Evolutionary conservation across 2,797 vertebrate genomes (phyloP), one percentile per base, ranked within the genome.

Genomic region (Darevskia mixta): DNA sequence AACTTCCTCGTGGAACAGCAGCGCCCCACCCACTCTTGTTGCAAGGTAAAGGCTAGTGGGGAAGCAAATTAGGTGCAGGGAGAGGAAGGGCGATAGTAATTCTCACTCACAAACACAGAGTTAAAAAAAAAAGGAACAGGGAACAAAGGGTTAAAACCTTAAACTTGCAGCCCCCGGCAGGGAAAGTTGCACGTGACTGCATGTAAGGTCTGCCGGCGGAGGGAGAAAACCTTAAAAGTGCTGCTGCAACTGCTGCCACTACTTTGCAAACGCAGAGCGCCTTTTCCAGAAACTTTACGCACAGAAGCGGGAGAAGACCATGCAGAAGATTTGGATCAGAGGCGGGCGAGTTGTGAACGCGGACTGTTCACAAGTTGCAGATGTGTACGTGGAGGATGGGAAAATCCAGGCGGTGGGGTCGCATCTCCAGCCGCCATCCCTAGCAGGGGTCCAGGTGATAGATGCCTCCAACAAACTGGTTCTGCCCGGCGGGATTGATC

Each of bases 401-500:
- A 95, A 97, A 86, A 98, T 99, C 86, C 93, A 89, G 0, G 97
- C 96, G 0, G 95, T 99, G 6, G 98, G 98, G 3, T 86, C 32
- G 1, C 94, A 97, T 66, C 97, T 99, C 20, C 94, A 95, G 71
- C 90, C 66, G 0, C 25, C 90, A 45, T 83, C 96, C 41, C 93
- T 93, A 0, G 79, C 83, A 0, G 97, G 97, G 0, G 96, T 96
- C 2, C 82, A 94, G 2, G 96, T 99, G 66, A 97, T 99, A 17
- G 97, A 99, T 88, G 99, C 98, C 0, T 90, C 95, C 0, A 94
- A 94, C 83, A 98, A 97, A 87, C 94, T 99, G 82, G 96, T 99
- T 82, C 97, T 99, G 9, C 99, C 98, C 0, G 98, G 98, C 0
- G 99, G 99, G 83, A 99, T 99, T 15, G 99, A 99, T 89, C 97